These are phyloP conservation scores for Dipodomys merriami DNA, from an alignment of 2,113 vertebrate genomes.

Conservation along the genomic window DNA sequence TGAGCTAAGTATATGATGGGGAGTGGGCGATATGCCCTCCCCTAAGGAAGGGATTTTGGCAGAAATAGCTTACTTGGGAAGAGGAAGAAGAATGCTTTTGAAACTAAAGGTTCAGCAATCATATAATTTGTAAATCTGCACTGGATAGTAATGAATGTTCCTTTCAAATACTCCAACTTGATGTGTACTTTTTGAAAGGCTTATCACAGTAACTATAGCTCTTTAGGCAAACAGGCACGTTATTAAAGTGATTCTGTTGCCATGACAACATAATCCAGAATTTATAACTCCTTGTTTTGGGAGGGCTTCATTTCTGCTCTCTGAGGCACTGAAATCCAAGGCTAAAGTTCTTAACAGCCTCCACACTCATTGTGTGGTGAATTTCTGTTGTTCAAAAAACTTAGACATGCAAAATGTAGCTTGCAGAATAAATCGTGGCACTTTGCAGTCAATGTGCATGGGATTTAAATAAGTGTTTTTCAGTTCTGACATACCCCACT, in stretches of 20 bases:
- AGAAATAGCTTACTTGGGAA: constrained; percentile 10
- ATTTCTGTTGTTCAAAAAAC: constrained; percentile 55
- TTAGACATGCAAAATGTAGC: constrained; percentile 27
- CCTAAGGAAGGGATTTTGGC: neutral
- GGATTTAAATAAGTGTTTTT: constrained; percentile 53
- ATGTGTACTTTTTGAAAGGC: constrained; percentile 69
- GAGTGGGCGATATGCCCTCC: neutral
- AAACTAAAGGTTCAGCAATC: neutral
- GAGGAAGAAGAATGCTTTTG: neutral
- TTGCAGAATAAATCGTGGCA: constrained; percentile 35
- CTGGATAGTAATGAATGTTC: constrained; percentile 42
- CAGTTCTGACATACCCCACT: constrained; percentile 25
- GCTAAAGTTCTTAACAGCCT: constrained; percentile 65
- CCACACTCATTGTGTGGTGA: constrained; percentile 33
- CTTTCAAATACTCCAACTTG: constrained; percentile 68
- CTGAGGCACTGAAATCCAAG: constrained; percentile 60
- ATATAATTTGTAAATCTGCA: neutral
- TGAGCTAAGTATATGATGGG: constrained; percentile 6
- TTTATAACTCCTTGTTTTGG: constrained; percentile 72
- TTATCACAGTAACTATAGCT: constrained; percentile 75
- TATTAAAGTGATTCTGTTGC: constrained; percentile 76
- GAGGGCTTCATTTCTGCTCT: constrained; percentile 59
- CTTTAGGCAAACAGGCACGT: constrained; percentile 75
- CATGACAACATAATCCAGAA: constrained; percentile 65
- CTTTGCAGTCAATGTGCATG: constrained; percentile 1